Conservation (phyloP, 2,113 vertebrate species). For the Pelecanus crispus region DNA sequence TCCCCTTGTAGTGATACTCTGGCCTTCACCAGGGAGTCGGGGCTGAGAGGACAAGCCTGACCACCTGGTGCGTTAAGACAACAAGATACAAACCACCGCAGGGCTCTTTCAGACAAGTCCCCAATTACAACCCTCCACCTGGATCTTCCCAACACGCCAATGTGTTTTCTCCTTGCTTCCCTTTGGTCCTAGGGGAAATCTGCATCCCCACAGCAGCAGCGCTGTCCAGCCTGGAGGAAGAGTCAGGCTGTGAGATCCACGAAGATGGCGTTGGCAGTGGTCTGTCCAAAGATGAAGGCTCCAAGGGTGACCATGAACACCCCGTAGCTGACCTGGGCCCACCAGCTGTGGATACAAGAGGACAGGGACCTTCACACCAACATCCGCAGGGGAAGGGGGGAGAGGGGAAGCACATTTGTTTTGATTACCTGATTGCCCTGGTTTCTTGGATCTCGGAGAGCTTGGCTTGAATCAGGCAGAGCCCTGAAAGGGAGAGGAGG, state of each 20-base stretch:
- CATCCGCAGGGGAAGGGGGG: background rate
- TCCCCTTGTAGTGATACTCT: background rate
- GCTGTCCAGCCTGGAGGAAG: background rate
- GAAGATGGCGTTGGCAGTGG: conserved; percentile 81
- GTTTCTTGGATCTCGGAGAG: conserved; percentile 88
- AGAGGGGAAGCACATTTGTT: background rate
- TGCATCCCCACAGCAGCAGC: background rate
- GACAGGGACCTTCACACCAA: background rate
- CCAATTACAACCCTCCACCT: background rate
- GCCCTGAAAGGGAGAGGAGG: conserved; percentile 67
- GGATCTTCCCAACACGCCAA: background rate
- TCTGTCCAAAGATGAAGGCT: conserved; percentile 87
- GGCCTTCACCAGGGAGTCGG: background rate
- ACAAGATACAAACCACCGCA: background rate
- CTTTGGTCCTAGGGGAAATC: background rate
- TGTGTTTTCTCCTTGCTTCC: background rate
- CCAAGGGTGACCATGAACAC: conserved; percentile 82
- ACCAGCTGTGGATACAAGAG: conserved; percentile 80
- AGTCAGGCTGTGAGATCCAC: conserved; percentile 72
- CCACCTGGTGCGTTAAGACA: background rate
- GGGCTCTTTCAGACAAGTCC: background rate
- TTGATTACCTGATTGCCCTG: conserved; percentile 80
- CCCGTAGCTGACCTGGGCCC: conserved; percentile 80
- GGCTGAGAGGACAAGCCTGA: background rate
- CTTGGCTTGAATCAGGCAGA: conserved; percentile 93